These are phyloP conservation scores for Microplitis mediator DNA, from an alignment of 1,140 invertebrate species.

Conservation along the genomic window DNA sequence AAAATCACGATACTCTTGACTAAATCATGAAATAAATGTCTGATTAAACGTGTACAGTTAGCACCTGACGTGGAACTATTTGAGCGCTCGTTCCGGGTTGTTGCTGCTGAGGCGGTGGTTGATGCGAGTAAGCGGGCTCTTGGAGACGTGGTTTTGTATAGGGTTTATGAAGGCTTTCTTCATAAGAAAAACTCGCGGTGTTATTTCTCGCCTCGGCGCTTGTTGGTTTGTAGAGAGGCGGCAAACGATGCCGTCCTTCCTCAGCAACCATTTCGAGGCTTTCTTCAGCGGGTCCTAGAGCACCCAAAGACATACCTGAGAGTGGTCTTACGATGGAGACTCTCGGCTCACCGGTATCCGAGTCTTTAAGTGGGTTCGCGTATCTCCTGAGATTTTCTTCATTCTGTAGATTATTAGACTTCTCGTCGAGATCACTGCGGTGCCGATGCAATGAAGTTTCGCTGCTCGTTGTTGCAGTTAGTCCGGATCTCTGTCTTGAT, in stretches of 20 bases:
- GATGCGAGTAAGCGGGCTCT: slow-evolving; percentile 51
- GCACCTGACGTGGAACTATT: slow-evolving; percentile 60
- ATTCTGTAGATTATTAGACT: slow-evolving; percentile 87
- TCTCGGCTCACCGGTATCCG: slow-evolving; percentile 60
- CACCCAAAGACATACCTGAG: slow-evolving; percentile 58
- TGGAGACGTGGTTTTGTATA: slow-evolving; percentile 75
- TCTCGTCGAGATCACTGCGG: slow-evolving; percentile 76
- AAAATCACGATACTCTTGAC: background rate
- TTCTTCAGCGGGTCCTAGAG: slow-evolving; percentile 61
- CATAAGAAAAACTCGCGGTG: slow-evolving; percentile 74
- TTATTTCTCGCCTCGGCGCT: slow-evolving; percentile 76
- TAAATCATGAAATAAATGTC: background rate
- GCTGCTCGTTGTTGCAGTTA: slow-evolving; percentile 60
- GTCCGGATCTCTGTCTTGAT: slow-evolving; percentile 51
- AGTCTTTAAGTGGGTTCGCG: slow-evolving; percentile 68
- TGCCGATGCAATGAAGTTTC: slow-evolving; percentile 67
- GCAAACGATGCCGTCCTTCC: slow-evolving; percentile 64
- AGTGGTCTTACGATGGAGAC: slow-evolving; percentile 68
- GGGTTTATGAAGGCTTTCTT: slow-evolving; percentile 73
- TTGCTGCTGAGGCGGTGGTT: slow-evolving; percentile 3
- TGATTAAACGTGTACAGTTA: slow-evolving; percentile 65
- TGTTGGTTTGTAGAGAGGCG: slow-evolving; percentile 64
- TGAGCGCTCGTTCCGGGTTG: slow-evolving; percentile 56
- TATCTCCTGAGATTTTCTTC: slow-evolving; percentile 83
- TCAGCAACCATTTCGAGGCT: slow-evolving; percentile 70